Evolutionary conservation across 2,888 invertebrate genomes (phyloP).

Genomic region (Drosophila antonietae): DNA sequence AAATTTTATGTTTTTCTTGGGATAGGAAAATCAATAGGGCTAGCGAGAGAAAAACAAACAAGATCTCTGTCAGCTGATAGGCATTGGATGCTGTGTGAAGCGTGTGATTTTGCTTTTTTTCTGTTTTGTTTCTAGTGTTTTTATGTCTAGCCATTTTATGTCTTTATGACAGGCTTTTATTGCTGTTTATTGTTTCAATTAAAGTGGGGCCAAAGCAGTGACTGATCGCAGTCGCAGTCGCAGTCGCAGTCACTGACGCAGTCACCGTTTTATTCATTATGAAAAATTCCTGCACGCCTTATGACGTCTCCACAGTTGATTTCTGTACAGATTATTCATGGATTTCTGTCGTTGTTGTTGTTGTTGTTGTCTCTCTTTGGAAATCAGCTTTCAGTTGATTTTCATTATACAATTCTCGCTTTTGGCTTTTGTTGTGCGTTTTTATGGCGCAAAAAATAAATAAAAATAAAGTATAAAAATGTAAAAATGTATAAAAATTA

Average conservation of each 20-base stretch:
- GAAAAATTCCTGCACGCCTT: constrained; percentile 77
- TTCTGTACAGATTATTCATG: constrained; percentile 74
- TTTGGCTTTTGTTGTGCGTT: constrained; percentile 42
- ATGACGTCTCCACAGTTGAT: constrained; percentile 65
- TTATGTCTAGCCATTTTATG: constrained; percentile 54
- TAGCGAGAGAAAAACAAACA: constrained; percentile 72
- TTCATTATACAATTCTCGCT: constrained; percentile 62
- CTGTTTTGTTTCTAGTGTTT: not conserved
- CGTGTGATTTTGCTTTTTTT: constrained; percentile 39
- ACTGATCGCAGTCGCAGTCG: constrained; percentile 48
- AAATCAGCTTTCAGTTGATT: constrained; percentile 77
- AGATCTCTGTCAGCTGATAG: constrained; percentile 51
- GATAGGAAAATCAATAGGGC: constrained; percentile 71
- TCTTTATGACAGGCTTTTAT: constrained; percentile 63
- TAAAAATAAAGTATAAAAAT: not conserved
- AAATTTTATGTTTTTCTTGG: constrained; percentile 38
- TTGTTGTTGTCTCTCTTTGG: constrained; percentile 67
- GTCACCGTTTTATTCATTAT: constrained; percentile 59
- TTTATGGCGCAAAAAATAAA: constrained; percentile 43
- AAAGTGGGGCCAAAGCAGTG: constrained; percentile 57
- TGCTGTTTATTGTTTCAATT: constrained; percentile 67
- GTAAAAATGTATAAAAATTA: constrained; percentile 53
- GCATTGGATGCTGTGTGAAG: constrained; percentile 21
- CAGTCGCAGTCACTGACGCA: constrained; percentile 23
- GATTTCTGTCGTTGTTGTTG: constrained; percentile 38